These are phyloP conservation scores for Watersipora subatra DNA, from an alignment of 1,140 invertebrate species.

Conservation along the genomic window DNA sequence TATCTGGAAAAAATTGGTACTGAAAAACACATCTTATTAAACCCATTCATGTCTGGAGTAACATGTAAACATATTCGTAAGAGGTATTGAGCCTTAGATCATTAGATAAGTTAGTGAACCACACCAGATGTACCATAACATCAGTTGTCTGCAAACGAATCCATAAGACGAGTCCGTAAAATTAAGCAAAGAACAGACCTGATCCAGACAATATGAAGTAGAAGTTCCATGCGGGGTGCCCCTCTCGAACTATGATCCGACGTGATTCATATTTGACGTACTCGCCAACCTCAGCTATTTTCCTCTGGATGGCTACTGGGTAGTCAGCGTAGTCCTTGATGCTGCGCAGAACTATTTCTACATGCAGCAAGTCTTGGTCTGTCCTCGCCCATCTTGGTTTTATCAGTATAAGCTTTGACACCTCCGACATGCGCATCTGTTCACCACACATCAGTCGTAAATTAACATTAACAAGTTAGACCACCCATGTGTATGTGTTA, in stretches of 20 bases:
- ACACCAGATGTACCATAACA: too few species aligned
- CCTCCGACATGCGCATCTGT: constrained; percentile 3
- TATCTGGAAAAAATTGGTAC: too few species aligned
- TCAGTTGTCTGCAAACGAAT: too few species aligned
- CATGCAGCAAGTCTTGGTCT: neutral
- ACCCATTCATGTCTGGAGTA: too few species aligned
- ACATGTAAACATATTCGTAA: too few species aligned
- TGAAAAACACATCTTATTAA: too few species aligned
- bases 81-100: too few species aligned
- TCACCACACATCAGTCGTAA: neutral
- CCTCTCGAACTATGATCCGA: constrained; percentile 11
- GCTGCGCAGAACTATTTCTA: neutral
- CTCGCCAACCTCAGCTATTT: constrained; percentile 2
- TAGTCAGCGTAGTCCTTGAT: constrained; percentile 1
- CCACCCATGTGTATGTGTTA: too few species aligned
- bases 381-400: constrained; percentile 1
- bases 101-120: too few species aligned
- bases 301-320: neutral
- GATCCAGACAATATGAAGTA: constrained; percentile 13
- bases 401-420: constrained; percentile 2
- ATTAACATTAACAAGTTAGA: too few species aligned
- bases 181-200: too few species aligned
- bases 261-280: constrained; percentile 6
- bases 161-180: too few species aligned
- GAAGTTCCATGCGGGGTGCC: constrained; percentile 10